Conservation (phyloP, 1,140 invertebrate species). For the Trichoplusia ni region DNA sequence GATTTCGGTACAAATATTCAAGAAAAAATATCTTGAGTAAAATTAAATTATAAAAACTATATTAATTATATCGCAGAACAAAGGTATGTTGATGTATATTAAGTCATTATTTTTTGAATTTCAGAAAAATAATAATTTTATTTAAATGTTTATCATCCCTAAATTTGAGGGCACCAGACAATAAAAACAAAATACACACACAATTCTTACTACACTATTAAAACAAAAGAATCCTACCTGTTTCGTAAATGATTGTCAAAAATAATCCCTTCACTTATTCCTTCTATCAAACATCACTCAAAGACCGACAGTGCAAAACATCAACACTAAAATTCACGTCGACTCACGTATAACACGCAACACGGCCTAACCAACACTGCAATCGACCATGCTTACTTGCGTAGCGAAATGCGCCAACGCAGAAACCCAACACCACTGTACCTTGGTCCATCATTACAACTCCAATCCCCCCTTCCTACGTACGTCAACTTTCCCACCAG, state of each 20-base stretch:
- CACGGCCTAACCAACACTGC: conserved; percentile 18
- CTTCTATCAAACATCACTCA: conserved; percentile 11
- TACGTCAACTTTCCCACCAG: neutral
- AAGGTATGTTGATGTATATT: too few species aligned
- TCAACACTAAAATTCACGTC: neutral
- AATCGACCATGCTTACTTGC: conserved; percentile 19
- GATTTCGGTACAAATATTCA: too few species aligned
- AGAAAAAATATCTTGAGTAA: too few species aligned
- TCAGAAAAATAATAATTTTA: too few species aligned
- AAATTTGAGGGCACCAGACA: too few species aligned
- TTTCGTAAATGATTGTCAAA: conserved; percentile 5
- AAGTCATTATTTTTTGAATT: too few species aligned
- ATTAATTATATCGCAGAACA: too few species aligned
- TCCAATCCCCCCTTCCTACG: neutral
- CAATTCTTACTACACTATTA: neutral
- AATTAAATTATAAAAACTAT: too few species aligned
- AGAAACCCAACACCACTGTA: conserved; percentile 25
- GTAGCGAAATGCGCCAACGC: conserved; percentile 22
- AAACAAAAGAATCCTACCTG: neutral
- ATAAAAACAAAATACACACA: neutral
- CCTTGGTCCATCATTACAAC: conserved; percentile 1
- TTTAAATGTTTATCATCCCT: too few species aligned
- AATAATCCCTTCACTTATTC: conserved; percentile 10
- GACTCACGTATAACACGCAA: neutral
- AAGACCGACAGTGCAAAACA: neutral